phyloP scores from a whole-genome alignment of 2,797 vertebrate species.

The Amphiprion clarkii region DNA sequence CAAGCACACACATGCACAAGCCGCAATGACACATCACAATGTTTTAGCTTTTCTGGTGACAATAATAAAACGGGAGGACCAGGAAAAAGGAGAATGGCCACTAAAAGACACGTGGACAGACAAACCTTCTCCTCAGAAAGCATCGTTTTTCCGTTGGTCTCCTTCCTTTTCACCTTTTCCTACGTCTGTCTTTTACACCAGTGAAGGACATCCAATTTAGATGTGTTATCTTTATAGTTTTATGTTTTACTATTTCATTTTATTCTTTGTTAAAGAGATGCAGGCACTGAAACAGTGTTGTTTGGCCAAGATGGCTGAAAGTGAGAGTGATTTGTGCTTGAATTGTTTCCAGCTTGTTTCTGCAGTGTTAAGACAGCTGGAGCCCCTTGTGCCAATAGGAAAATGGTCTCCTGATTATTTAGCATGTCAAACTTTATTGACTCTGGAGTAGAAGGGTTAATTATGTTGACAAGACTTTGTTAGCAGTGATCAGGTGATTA shows the following conservation, averaged over 20 bases:
- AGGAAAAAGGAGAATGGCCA: slow-evolving; percentile 67
- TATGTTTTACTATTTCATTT: neutral
- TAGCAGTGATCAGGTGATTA: slow-evolving; percentile 14
- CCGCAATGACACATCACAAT: slow-evolving; percentile 70
- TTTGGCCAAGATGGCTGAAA: slow-evolving; percentile 39
- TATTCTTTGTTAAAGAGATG: slow-evolving; percentile 15
- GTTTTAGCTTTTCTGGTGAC: slow-evolving; percentile 69
- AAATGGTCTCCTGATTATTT: slow-evolving; percentile 58
- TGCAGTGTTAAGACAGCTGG: slow-evolving; percentile 53
- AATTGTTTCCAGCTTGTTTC: slow-evolving; percentile 49
- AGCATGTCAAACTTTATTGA: slow-evolving; percentile 52
- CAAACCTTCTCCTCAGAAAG: slow-evolving; percentile 11
- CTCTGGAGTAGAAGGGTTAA: slow-evolving; percentile 24
- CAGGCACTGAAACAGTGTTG: slow-evolving; percentile 14
- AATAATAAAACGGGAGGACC: slow-evolving; percentile 68
- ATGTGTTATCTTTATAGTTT: slow-evolving; percentile 9
- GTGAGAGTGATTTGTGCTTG: slow-evolving; percentile 48
- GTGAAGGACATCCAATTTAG: neutral
- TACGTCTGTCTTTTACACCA: neutral
- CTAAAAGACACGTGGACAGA: slow-evolving; percentile 56
- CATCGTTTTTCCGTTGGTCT: neutral
- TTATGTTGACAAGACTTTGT: slow-evolving; percentile 50
- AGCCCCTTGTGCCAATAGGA: slow-evolving; percentile 37
- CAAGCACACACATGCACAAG: slow-evolving; percentile 17
- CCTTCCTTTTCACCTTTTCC: slow-evolving; percentile 1